Conservation (phyloP, 2,797 vertebrate species). For the Sardinella longiceps region DNA sequence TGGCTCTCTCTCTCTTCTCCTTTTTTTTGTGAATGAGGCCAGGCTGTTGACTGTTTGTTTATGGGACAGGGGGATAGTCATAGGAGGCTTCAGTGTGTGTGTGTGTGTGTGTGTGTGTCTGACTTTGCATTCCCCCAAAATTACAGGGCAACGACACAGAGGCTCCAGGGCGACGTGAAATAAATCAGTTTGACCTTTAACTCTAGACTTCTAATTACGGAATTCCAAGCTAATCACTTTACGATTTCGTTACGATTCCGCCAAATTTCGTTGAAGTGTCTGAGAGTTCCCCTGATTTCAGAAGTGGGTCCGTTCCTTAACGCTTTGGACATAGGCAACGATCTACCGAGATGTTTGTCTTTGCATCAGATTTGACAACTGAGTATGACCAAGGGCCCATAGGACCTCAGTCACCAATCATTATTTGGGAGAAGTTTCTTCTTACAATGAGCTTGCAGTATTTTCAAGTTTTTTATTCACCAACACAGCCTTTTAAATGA, state of each 20-base stretch:
- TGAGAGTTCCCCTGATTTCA: not conserved
- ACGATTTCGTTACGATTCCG: conserved; percentile 61
- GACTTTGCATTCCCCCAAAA: conserved; percentile 74
- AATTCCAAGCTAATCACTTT: conserved; percentile 73
- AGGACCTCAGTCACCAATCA: too few relatives aligned
- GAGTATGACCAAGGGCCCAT: too few relatives aligned
- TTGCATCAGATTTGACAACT: not conserved
- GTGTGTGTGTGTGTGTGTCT: conserved; percentile 34
- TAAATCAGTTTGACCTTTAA: conserved; percentile 73
- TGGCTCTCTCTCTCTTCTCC: not conserved
- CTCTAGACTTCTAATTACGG: conserved; percentile 65
- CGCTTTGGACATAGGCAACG: not conserved
- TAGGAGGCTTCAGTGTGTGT: conserved; percentile 15
- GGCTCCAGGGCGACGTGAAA: conserved; percentile 58
- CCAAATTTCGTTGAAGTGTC: conserved; percentile 42
- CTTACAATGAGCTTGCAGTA: too few relatives aligned
- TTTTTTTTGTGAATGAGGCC: not conserved
- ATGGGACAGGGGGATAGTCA: not conserved
- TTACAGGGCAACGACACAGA: conserved; percentile 69
- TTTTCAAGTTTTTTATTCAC: too few relatives aligned
- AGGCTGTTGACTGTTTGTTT: not conserved
- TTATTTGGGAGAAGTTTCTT: too few relatives aligned
- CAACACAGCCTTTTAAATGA: too few relatives aligned
- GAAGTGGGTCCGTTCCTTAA: not conserved
- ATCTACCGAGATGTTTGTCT: not conserved